Base-by-base conservation (phyloP, 2,888 invertebrate genomes). In the Spodoptera picta region DNA sequence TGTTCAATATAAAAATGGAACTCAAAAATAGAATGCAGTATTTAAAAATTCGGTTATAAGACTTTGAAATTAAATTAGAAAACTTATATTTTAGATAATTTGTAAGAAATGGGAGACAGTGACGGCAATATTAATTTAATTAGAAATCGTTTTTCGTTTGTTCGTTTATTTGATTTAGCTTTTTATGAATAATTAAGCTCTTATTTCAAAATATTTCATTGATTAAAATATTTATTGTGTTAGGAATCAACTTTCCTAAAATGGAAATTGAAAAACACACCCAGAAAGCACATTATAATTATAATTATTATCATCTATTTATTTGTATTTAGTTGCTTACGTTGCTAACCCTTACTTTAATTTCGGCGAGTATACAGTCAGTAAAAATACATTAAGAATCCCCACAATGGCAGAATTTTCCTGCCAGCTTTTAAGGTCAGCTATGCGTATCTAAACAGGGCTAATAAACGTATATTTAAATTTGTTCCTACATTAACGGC, bases 401-500 rank as follows among this genome's bases (percentile, higher is more conserved):
- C 60, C 52, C 63, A 61, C 69, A 75, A 53, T 65, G 56, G 67
- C 64, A 76, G 60, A 64, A 58, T 60, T 63, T 59, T 46, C 46
- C 60, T 43, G 61, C 41, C 51, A 70, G 65, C 61, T 76, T 76
- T 73, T 75, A 68, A 70, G 52, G 70, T 65, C 59, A 68, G 73
- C 61, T 55, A 53, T 60, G 63, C 54, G 66, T 61, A 19, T 73
- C 76, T 73, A 66, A 76, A 76, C 57, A 73, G 56, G 54, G 31
- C 31, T 60, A 68, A 73, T 76, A 73, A 73, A 63, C 60, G 58
- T 76, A 75, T 63, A 65, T 76, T 73, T 71, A 70, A 76, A 70
- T 70, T 70, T 65, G 65, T 62, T 60, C 43, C 47, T 47, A 56
- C 74, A 67, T 67, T 71, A 74, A 72, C 56, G 55, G 49, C 45